Conservation (phyloP, 2,888 invertebrate species). For the Mechanitis mazaeus region DNA sequence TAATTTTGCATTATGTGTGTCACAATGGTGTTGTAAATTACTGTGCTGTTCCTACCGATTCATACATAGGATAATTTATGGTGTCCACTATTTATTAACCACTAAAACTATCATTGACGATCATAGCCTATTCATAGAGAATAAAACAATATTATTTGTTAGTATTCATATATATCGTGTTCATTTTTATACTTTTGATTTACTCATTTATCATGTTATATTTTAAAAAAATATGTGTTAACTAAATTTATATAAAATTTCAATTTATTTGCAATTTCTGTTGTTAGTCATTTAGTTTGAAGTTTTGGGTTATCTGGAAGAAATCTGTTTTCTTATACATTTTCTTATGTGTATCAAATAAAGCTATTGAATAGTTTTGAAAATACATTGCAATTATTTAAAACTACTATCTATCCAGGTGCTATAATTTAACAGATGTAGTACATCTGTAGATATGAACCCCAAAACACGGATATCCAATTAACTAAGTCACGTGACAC, state of each 20-base stretch:
- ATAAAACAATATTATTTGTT: too few species aligned
- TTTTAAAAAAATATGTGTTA: too few species aligned
- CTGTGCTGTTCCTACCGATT: slow-evolving; percentile 23
- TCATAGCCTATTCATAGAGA: slow-evolving; percentile 1
- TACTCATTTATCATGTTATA: too few species aligned
- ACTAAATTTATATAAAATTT: too few species aligned
- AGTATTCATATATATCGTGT: too few species aligned
- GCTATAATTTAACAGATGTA: slow-evolving; percentile 10
- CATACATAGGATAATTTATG: slow-evolving; percentile 16
- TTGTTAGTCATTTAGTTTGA: too few species aligned
- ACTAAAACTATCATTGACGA: slow-evolving; percentile 16
- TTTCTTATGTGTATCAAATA: too few species aligned
- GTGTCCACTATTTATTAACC: slow-evolving; percentile 15
- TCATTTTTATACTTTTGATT: too few species aligned
- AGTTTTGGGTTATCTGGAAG: too few species aligned
- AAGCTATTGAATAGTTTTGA: neutral
- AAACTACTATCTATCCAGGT: slow-evolving; percentile 5
- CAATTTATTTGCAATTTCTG: too few species aligned
- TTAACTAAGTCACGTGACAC: slow-evolving; percentile 46
- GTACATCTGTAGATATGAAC: slow-evolving; percentile 27
- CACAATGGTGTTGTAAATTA: slow-evolving; percentile 27
- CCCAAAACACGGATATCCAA: slow-evolving; percentile 49
- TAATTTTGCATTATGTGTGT: slow-evolving; percentile 19
- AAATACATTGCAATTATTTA: neutral
- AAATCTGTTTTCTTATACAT: too few species aligned